Evolutionary conservation across 1,140 invertebrate genomes (phyloP).

Genomic region (Spodoptera litura): DNA sequence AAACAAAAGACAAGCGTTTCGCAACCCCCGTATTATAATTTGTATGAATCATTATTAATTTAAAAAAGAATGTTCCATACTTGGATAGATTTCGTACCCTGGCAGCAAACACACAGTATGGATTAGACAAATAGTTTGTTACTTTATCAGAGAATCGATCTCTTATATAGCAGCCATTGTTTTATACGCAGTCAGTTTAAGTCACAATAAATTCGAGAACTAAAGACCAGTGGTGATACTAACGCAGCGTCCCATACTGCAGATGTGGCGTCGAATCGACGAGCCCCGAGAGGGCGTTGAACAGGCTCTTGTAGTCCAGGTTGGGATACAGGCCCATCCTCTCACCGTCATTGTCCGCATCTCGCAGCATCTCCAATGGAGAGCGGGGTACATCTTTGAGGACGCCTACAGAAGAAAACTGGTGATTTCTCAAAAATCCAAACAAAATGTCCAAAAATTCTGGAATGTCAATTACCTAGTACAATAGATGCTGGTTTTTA

Average conservation of each 20-base stretch:
- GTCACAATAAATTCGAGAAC: not conserved
- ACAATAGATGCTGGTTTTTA: too few relatives aligned
- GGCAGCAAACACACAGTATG: too few relatives aligned
- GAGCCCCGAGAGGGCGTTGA: conserved; percentile 93
- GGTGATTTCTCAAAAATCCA: not conserved
- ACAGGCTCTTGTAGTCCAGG: conserved; percentile 97
- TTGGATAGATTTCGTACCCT: too few relatives aligned
- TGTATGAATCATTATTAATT: too few relatives aligned
- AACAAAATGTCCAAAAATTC: not conserved
- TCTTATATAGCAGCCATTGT: not conserved
- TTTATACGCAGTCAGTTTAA: not conserved
- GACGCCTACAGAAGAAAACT: conserved; percentile 89
- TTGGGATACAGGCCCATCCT: conserved; percentile 96
- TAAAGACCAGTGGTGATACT: not conserved
- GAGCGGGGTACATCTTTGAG: conserved; percentile 97
- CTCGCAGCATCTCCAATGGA: conserved; percentile 95
- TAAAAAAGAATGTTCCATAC: too few relatives aligned
- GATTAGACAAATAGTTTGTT: too few relatives aligned
- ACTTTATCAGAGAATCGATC: too few relatives aligned
- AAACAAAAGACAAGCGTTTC: too few relatives aligned
- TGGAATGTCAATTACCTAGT: too few relatives aligned
- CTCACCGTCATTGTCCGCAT: conserved; percentile 93
- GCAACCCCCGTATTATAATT: not conserved
- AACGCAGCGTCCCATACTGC: conserved; percentile 94
- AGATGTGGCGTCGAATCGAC: conserved; percentile 93